phyloP scores from a whole-genome alignment of 1,140 invertebrate species.

The Drosophila lini region DNA sequence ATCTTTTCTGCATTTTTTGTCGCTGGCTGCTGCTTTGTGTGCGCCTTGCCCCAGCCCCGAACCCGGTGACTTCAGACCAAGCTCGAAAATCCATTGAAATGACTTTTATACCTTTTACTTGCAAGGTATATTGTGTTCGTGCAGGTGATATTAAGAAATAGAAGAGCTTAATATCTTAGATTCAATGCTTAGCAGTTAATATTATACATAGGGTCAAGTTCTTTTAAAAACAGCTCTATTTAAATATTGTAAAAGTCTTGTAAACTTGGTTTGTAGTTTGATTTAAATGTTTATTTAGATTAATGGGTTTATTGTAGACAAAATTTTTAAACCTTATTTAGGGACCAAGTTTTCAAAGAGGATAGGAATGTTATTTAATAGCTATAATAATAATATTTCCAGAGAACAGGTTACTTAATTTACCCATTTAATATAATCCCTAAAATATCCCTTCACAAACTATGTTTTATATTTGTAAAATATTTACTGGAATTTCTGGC shows the following conservation, averaged over 20 bases:
- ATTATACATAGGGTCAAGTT: neutral
- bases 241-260: neutral
- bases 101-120: neutral
- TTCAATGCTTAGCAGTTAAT: neutral
- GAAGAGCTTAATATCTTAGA: no score
- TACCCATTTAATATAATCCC: neutral
- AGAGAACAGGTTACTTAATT: neutral
- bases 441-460: no score
- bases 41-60: slow-evolving; percentile 10
- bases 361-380: neutral
- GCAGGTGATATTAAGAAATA: neutral
- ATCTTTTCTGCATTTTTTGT: slow-evolving; percentile 35
- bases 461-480: neutral
- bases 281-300: no score
- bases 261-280: neutral
- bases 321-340: no score
- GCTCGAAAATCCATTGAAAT: slow-evolving; percentile 15
- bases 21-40: slow-evolving; percentile 11
- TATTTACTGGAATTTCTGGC: neutral
- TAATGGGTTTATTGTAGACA: no score
- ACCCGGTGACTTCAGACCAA: slow-evolving; percentile 7
- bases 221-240: neutral
- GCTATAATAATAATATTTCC: neutral
- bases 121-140: neutral
- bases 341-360: neutral